These are phyloP conservation scores for Acleris holmiana DNA, from an alignment of 2,888 invertebrate genomes.

Conservation along the genomic window DNA sequence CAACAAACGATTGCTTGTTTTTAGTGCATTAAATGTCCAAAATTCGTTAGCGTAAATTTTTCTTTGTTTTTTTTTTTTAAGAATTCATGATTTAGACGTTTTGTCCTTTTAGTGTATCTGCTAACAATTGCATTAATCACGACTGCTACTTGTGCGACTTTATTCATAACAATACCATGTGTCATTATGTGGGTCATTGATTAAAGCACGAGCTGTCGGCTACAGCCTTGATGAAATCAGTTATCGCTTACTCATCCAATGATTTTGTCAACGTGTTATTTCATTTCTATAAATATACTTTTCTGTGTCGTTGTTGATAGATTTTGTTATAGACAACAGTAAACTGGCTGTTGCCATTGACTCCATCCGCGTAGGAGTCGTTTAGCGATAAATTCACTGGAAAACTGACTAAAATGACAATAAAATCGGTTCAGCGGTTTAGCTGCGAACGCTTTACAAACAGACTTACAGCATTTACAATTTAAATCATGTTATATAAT, in stretches of 20 bases:
- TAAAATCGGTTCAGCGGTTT: conserved; percentile 1
- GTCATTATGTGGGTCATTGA: conserved; percentile 21
- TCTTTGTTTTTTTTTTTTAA: too few species aligned
- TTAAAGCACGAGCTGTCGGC: conserved; percentile 19
- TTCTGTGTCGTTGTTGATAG: neutral
- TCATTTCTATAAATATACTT: neutral
- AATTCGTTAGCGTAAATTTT: too few species aligned
- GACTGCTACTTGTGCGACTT: neutral
- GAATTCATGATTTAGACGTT: neutral
- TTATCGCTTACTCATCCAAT: conserved; percentile 11
- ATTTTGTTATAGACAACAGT: too few species aligned
- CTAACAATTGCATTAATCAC: conserved; percentile 18
- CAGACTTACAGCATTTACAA: too few species aligned
- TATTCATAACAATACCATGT: conserved; percentile 15
- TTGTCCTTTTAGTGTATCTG: neutral
- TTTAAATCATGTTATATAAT: too few species aligned
- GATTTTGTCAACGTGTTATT: conserved; percentile 9
- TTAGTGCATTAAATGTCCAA: too few species aligned
- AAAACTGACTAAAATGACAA: neutral
- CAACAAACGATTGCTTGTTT: too few species aligned
- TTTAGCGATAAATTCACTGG: neutral
- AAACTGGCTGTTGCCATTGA: too few species aligned
- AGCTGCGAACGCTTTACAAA: neutral
- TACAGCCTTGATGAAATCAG: conserved; percentile 8
- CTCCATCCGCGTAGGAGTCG: neutral